Percentiles rank a stretch among this genome's conserved stretches.
Conservation (phyloP, 2,113 vertebrate species). For the Ifrita kowaldi region DNA sequence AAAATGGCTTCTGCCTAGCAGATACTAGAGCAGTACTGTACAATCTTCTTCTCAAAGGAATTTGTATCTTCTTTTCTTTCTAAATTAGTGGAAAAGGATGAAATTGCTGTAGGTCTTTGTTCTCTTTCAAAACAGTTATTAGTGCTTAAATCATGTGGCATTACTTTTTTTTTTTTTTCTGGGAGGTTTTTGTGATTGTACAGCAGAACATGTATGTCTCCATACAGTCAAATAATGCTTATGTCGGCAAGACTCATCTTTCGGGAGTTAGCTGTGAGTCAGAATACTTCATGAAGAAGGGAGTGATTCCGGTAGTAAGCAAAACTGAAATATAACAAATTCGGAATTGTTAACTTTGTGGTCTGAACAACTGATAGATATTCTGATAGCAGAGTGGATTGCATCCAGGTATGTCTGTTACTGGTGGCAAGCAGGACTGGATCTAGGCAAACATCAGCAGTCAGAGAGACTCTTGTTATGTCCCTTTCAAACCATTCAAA, state of each 20-base stretch:
- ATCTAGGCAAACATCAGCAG: background rate
- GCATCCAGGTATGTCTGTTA: background rate
- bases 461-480: background rate
- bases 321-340: background rate
- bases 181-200: background rate
- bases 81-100: background rate
- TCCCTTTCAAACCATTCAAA: background rate
- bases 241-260: background rate
- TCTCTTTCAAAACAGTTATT: background rate
- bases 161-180: background rate
- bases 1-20: background rate
- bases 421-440: background rate
- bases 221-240: background rate
- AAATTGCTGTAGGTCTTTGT: background rate
- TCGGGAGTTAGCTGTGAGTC: background rate
- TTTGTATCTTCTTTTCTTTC: background rate
- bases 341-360: background rate
- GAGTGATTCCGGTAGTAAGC: background rate
- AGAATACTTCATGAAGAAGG: background rate
- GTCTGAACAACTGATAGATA: background rate
- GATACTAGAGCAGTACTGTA: background rate
- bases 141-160: background rate
- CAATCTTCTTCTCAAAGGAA: background rate
- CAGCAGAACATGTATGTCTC: accelerated
- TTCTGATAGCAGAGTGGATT: background rate